Evolutionary conservation across 64 coral and sea anemone genomes (phyloP), one percentile per base, ranked within the genome.

Genomic region (Anthopleura sola): DNA sequence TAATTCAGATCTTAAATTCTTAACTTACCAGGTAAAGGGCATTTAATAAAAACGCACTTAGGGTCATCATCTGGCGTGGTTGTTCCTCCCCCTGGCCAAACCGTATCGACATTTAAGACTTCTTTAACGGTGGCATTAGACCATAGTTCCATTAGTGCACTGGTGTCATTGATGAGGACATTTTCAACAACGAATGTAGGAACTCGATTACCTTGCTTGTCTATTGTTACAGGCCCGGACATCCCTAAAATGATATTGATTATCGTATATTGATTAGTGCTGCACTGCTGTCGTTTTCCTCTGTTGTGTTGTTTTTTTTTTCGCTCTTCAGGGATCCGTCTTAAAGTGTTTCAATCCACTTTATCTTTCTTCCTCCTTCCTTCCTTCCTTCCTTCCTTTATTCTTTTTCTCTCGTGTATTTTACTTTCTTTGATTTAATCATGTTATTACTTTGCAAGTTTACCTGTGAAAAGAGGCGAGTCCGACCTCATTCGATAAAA

Each of bases 101-200:
- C 57, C 28, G 88, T 84, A 17, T 21, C n/a, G 12, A 49, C 31
- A 10, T 71, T 54, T 33, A 38, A 55, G 2, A 15, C 46, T 18
- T 19, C 55, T 44, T 74, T 23, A 13, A 84, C 37, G 34, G 44
- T 55, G 15, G 34, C 79, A 28, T 16, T 55, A 44, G 18, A 84
- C 66, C 53, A 53, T 18, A 91, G 51, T 4, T 90, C 88, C 58
- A 94, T 71, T 6, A 94, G 62, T 21, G 79, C 39, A 66, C 31
- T 46, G n/a, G 33, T 68, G 19, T 60, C 16, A n/a, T 87, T 82
- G 53, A 68, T 83, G 36, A 84, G 58, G 24, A 91, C 84, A 50
- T 94, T 94, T 36, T 94, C 93, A 81, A 94, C 87, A 1, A 94
- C 88, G 31, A 94, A 94, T 44, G 49, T 44, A 17, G 93, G 93